Evolutionary conservation across 2,888 invertebrate genomes (phyloP), one percentile per base, ranked within the genome.

Genomic region (Panopea generosa): DNA sequence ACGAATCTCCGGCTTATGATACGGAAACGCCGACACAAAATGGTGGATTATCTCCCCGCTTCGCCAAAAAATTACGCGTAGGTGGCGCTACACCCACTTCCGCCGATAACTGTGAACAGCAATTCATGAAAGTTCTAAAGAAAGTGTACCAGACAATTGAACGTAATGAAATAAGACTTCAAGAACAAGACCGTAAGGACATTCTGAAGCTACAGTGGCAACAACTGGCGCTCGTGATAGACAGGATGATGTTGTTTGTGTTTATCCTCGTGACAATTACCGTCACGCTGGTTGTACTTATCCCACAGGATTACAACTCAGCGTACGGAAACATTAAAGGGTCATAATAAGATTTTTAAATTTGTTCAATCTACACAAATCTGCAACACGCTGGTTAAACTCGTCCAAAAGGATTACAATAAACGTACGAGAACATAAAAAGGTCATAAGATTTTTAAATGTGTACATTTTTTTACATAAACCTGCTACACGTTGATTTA

Each of bases 181-280:
- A 95, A 0, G 96, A 96, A 86, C 96, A 96, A 91, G 97, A 97
- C 90, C 94, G 96, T 60, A 94, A 95, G 66, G 97, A 97, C 87
- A 94, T 95, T 56, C 95, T 96, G 74, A 96, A 96, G 89, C 93
- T 96, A 63, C 97, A 97, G 91, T 97, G 97, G 97, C 91, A 92
- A 75, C 92, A 91, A 75, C 85, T 92, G 80, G 97, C 97, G 1
- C 95, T 97, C 61, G 97, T 97, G 18, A 95, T 97, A 72, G 97
- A 97, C 92, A 91, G 91, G 26, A 89, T 94, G 55, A 90, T 94
- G 22, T 88, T 94, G 26, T 89, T 93, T 77, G 87, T 93, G 29
- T 94, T 94, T 88, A 90, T 93, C 38, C 33, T 85, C 18, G 76
- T 85, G 11, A 79, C 87, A 24, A 66, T 84, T 18, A 82, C 82